These are phyloP conservation scores for Leptinotarsa rubiginosa DNA, from an alignment of 2,888 invertebrate species.

Conservation along the genomic window DNA sequence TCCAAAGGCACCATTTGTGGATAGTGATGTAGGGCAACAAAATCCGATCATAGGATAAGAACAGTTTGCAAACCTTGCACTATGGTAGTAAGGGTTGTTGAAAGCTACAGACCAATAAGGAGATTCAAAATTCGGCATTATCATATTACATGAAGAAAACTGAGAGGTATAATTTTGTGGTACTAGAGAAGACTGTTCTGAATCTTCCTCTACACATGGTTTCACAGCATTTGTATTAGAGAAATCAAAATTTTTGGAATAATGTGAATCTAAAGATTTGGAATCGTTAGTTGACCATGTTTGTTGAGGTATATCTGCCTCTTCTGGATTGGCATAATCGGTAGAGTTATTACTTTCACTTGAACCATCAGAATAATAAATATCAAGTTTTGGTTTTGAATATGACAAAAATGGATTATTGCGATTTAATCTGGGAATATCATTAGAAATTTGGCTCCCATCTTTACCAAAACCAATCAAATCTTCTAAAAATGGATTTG, in stretches of 20 bases:
- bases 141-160: background rate
- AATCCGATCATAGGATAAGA: slow-evolving; percentile 1
- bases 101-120: slow-evolving; percentile 13
- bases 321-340: slow-evolving; percentile 21
- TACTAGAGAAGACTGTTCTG: background rate
- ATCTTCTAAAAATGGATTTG: slow-evolving; percentile 38
- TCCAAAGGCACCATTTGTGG: background rate
- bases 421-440: slow-evolving; percentile 25
- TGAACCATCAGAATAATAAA: background rate
- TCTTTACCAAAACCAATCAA: background rate
- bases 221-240: background rate
- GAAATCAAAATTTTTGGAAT: background rate
- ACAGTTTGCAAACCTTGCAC: slow-evolving; percentile 19
- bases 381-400: slow-evolving; percentile 1
- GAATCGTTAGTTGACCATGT: slow-evolving; percentile 26
- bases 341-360: slow-evolving; percentile 29
- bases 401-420: slow-evolving; percentile 40
- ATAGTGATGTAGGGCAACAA: background rate
- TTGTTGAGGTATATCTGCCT: background rate
- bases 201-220: background rate
- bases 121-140: background rate
- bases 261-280: background rate
- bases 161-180: background rate
- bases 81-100: slow-evolving; percentile 30
- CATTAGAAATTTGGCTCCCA: background rate